These are phyloP conservation scores for Aphaenogaster rudis DNA, from an alignment of 1,140 invertebrate genomes.

Conservation along the genomic window DNA sequence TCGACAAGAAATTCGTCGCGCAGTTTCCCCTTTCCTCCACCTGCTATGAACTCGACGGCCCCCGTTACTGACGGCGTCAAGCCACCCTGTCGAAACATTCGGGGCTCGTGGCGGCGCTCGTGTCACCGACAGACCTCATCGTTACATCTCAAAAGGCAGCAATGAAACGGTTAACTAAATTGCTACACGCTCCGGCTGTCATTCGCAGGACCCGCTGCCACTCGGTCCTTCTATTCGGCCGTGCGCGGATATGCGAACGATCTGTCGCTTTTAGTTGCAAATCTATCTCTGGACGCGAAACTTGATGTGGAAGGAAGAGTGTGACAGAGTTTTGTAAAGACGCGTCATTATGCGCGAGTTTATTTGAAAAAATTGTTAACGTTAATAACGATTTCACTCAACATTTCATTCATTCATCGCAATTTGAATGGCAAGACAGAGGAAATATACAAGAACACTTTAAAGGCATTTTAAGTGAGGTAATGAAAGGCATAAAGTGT, in stretches of 20 bases:
- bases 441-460: neutral
- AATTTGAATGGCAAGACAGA: neutral
- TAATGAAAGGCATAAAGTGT: constrained; percentile 56
- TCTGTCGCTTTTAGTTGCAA: constrained; percentile 50
- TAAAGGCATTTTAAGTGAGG: constrained; percentile 32
- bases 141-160: constrained; percentile 85
- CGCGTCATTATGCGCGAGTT: neutral
- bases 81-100: constrained; percentile 75
- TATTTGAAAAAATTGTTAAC: neutral
- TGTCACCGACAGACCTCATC: constrained; percentile 83
- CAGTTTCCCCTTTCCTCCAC: neutral
- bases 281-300: constrained; percentile 32
- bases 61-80: constrained; percentile 23
- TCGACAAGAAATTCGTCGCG: constrained; percentile 56
- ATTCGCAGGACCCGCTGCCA: constrained; percentile 74
- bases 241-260: constrained; percentile 44
- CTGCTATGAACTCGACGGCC: neutral
- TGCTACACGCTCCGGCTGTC: constrained; percentile 83
- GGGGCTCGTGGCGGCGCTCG: constrained; percentile 66
- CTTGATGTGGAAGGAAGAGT: neutral
- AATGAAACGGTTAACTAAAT: constrained; percentile 86
- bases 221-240: constrained; percentile 35
- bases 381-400: neutral
- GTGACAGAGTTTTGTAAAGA: neutral
- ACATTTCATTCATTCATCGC: neutral